phyloP scores from a whole-genome alignment of 2,888 invertebrate species.

The Parelbella ahira region DNA sequence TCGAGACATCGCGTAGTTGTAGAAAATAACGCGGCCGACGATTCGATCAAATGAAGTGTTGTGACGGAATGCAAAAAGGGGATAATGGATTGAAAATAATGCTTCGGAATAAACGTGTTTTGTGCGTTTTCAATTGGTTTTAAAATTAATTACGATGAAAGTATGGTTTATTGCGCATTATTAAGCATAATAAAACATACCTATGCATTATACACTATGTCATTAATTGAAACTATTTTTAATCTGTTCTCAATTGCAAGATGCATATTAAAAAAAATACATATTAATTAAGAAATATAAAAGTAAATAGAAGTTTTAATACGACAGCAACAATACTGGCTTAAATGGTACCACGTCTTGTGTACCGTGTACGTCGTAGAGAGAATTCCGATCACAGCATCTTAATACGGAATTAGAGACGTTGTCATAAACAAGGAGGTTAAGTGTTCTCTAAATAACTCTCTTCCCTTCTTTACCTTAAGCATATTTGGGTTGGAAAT shows the following conservation, averaged over 20 bases:
- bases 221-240: too few relatives aligned
- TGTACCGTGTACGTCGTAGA: constrained; percentile 25
- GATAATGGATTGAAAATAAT: constrained; percentile 10
- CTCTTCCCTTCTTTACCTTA: constrained; percentile 46
- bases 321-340: constrained; percentile 7
- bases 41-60: constrained; percentile 24
- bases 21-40: constrained; percentile 19
- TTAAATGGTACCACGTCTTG: constrained; percentile 10
- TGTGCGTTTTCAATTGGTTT: too few relatives aligned
- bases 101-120: neutral
- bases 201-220: too few relatives aligned
- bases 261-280: too few relatives aligned
- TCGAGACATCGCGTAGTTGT: constrained; percentile 25
- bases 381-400: constrained; percentile 33
- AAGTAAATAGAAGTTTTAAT: too few relatives aligned
- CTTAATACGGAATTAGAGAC: constrained; percentile 49
- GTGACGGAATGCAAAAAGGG: constrained; percentile 17
- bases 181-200: too few relatives aligned
- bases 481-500: constrained; percentile 32
- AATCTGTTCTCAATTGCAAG: too few relatives aligned
- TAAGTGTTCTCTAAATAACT: constrained; percentile 58
- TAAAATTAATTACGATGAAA: too few relatives aligned
- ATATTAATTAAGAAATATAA: too few relatives aligned
- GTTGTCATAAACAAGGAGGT: constrained; percentile 61
- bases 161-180: too few relatives aligned